These are phyloP conservation scores for Cantharis flavilabris DNA, from an alignment of 2,888 invertebrate species.

Conservation along the genomic window DNA sequence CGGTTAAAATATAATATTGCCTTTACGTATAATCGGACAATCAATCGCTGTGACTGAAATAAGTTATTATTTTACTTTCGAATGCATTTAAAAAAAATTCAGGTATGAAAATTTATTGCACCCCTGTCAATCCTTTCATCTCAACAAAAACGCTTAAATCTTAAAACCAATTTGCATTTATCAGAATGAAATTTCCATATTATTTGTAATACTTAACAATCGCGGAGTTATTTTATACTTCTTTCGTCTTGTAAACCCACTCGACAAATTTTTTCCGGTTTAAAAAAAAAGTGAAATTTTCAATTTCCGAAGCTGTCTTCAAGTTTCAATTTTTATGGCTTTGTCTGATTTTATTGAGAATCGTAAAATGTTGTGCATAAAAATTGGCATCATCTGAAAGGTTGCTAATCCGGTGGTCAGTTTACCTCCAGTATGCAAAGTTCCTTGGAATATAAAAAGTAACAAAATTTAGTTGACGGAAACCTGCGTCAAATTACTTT, in stretches of 20 bases:
- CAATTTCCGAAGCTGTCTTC: neutral
- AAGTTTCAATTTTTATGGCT: neutral
- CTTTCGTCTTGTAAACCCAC: neutral
- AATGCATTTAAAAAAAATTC: neutral
- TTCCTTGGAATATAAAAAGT: neutral
- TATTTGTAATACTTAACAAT: neutral
- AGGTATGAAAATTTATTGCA: neutral
- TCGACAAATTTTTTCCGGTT: too few species aligned
- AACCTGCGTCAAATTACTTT: neutral
- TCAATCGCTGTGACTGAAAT: neutral
- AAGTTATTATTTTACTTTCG: neutral
- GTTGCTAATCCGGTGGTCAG: neutral
- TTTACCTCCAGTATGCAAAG: neutral
- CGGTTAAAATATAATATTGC: neutral
- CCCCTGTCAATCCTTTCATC: neutral
- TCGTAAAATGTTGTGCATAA: neutral
- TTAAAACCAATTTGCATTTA: neutral
- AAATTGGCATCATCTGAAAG: neutral
- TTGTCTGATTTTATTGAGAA: neutral
- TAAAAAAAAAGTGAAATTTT: too few species aligned
- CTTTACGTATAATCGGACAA: neutral
- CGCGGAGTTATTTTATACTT: neutral
- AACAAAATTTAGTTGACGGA: neutral
- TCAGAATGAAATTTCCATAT: neutral
- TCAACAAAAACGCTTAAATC: neutral